Conservation (phyloP, 2,113 vertebrate species). For the Cololabis saira region DNA sequence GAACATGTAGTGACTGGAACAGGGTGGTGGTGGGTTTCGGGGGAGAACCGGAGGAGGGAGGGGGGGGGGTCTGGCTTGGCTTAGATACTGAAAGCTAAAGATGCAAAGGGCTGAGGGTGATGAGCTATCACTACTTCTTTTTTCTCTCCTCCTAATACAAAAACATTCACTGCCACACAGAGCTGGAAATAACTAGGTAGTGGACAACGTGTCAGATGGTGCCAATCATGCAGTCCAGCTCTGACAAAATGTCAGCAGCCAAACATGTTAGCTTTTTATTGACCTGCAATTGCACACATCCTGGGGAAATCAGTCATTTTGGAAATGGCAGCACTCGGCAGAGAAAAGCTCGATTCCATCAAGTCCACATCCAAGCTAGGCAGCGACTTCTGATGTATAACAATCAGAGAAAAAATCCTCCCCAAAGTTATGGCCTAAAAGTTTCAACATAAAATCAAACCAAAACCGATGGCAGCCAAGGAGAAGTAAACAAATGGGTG, state of each 20-base stretch:
- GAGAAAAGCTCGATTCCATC: slow-evolving; percentile 1
- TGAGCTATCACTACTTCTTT: slow-evolving; percentile 24
- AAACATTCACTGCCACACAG: neutral
- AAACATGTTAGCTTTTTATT: slow-evolving; percentile 25
- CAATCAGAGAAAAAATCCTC: neutral
- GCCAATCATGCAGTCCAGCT: slow-evolving; percentile 23
- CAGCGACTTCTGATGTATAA: neutral
- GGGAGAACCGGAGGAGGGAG: neutral
- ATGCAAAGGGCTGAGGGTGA: slow-evolving; percentile 11
- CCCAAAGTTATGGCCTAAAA: slow-evolving; percentile 1
- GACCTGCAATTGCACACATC: slow-evolving; percentile 19
- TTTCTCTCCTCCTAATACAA: neutral
- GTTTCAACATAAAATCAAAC: slow-evolving; percentile 3
- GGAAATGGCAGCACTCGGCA: slow-evolving; percentile 13
- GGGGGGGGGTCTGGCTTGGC: slow-evolving; percentile 41
- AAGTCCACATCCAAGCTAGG: neutral
- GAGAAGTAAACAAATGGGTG: neutral
- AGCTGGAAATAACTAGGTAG: slow-evolving; percentile 27
- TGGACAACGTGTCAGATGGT: slow-evolving; percentile 24
- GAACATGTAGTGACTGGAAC: slow-evolving; percentile 79
- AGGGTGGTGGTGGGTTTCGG: slow-evolving; percentile 23
- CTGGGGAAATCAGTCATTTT: slow-evolving; percentile 8
- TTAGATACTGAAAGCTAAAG: slow-evolving; percentile 24
- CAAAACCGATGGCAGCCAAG: neutral
- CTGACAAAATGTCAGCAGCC: slow-evolving; percentile 18